Conservation (phyloP, 2,888 invertebrate genomes). For the Agapostemon virescens region DNA sequence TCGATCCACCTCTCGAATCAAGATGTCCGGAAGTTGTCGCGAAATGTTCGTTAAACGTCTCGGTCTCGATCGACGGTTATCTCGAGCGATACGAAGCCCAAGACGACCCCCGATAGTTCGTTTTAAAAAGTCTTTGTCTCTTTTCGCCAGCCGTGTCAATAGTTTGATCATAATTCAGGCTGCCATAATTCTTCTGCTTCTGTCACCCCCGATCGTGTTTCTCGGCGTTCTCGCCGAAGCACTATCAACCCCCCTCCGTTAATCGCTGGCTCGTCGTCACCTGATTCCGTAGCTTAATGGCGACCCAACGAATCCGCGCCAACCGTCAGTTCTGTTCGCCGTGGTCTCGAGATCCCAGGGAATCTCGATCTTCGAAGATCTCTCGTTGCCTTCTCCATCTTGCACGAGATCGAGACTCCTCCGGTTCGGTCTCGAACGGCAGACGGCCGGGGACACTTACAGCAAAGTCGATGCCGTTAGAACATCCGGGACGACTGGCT, state of each 20-base stretch:
- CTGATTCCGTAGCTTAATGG: constrained; percentile 4
- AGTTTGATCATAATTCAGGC: too few species aligned
- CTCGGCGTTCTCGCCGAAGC: constrained; percentile 19
- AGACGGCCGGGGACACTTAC: constrained; percentile 40
- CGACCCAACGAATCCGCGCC: constrained; percentile 11
- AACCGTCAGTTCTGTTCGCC: constrained; percentile 22
- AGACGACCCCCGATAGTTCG: background rate
- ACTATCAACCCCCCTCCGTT: constrained; percentile 63
- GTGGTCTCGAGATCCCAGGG: background rate
- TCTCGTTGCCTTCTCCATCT: background rate
- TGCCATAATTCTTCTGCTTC: too few species aligned
- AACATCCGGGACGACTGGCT: constrained; percentile 77
- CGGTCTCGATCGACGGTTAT: background rate
- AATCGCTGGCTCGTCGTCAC: constrained; percentile 46
- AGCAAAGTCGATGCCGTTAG: constrained; percentile 77
- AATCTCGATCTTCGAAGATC: background rate
- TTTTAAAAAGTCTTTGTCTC: background rate
- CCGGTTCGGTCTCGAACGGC: constrained; percentile 20
- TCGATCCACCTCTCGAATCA: background rate
- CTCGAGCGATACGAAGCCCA: background rate
- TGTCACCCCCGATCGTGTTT: constrained; percentile 14
- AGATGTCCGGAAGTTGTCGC: background rate
- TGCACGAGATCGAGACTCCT: background rate
- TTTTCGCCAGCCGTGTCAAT: background rate
- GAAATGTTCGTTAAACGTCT: constrained; percentile 2